Base-by-base conservation (phyloP, 2,113 vertebrate species). In the Onychostruthus taczanowskii region DNA sequence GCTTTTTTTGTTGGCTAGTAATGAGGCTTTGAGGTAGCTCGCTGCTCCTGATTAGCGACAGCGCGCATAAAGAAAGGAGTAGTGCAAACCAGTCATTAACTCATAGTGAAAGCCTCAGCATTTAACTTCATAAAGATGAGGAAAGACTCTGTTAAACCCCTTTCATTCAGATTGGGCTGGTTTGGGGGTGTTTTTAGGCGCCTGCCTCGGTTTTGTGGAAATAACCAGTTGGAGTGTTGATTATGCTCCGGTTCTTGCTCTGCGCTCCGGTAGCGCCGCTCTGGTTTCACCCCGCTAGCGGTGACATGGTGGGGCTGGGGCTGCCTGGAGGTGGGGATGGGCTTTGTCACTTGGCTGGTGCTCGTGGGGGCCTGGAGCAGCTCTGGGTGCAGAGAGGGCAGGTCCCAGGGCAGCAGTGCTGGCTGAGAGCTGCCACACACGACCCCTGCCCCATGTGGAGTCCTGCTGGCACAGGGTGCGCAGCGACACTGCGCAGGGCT, bases 11-110 rank as follows among this genome's bases (percentile, higher is more conserved):
- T 95, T 87, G 95, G 80, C 80, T 93, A 87, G 93, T 95, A 95
- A 95, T 87, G 94, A 96, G 94, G 94, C 95, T 95, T 93, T 97
- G 93, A 94, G 92, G 96, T 96, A 96, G 84, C 84, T 97, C 35
- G 1, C 93, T 94, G 87, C 94, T 97, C 93, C 95, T 96, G 95
- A 96, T 97, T 94, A 97, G 86, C 69, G 74, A 82, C 94, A 95
- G 85, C 52, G 6, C 0, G 17, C 83, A 72, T 82, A 84, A 88
- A 94, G 86, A 91, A 91, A 95, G 79, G 75, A 94, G 61, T 9
- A 55, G 68, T 53, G 79, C 86, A 96, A 93, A 93, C 86, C 89
- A 44, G 93, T 96, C 89, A 95, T 94, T 90, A 97, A 72, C 77
- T 90, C 85, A 6, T 43, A 88, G 76, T 80, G 85, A 95, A 95